Percentiles rank a stretch among this genome's conserved stretches.
Conservation (phyloP, 2,888 invertebrate species). For the Protonemura montana region DNA sequence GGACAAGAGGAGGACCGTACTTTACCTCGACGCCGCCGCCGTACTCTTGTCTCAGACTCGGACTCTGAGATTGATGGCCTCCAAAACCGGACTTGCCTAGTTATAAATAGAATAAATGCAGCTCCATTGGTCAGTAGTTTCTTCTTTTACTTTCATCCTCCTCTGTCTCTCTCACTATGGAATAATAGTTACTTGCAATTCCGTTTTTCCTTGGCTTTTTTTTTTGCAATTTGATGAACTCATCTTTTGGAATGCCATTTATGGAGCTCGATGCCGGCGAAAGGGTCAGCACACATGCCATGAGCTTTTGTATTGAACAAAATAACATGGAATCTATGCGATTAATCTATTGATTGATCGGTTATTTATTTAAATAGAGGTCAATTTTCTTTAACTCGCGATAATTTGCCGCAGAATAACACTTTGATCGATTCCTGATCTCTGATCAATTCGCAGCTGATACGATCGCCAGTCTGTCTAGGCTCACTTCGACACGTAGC, state of each 20-base stretch:
- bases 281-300: background rate
- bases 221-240: slow-evolving; percentile 25
- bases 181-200: slow-evolving; percentile 24
- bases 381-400: background rate
- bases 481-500: background rate
- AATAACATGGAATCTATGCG: background rate
- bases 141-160: slow-evolving; percentile 26
- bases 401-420: background rate
- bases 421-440: background rate
- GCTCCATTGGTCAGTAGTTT: slow-evolving; percentile 21
- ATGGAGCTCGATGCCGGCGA: background rate
- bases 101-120: slow-evolving; percentile 45
- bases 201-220: background rate
- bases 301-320: background rate
- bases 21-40: background rate
- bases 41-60: background rate
- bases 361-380: slow-evolving; percentile 3
- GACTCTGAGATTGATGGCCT: slow-evolving; percentile 44
- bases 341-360: background rate
- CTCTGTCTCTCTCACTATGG: slow-evolving; percentile 21
- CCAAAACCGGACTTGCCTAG: slow-evolving; percentile 45
- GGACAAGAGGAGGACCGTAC: slow-evolving; percentile 1
- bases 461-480: background rate
- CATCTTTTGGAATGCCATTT: slow-evolving; percentile 25
- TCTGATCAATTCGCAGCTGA: background rate